These are phyloP conservation scores for Orthosia gothica DNA, from an alignment of 2,888 invertebrate species.

Conservation along the genomic window DNA sequence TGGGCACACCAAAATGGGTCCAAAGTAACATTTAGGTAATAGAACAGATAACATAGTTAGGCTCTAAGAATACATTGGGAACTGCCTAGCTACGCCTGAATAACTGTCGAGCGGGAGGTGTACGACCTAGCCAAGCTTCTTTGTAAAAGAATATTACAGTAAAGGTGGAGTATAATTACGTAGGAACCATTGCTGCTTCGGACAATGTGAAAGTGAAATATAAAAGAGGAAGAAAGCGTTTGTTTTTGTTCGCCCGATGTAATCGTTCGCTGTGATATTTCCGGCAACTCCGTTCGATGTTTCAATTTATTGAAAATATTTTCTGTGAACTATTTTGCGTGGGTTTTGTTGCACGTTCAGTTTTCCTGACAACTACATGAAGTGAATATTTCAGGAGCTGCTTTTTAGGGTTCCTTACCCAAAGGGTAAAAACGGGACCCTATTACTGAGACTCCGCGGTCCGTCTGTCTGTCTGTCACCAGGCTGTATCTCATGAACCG, in stretches of 20 bases:
- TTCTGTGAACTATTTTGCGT: conserved; percentile 62
- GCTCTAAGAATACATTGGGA: conserved; percentile 49
- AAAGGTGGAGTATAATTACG: no score
- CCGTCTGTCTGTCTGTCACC: no score
- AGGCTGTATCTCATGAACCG: no score
- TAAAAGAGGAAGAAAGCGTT: no score
- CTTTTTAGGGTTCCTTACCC: no score
- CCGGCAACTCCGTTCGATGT: conserved; percentile 54
- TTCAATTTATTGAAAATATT: conserved; percentile 63
- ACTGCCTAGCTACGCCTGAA: conserved; percentile 36
- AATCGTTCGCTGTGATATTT: conserved; percentile 61
- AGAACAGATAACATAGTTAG: conserved; percentile 31
- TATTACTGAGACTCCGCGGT: no score
- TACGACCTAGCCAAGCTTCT: conserved; percentile 16
- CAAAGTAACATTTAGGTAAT: conserved; percentile 32
- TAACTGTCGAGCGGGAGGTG: conserved; percentile 55
- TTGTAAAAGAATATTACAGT: conserved; percentile 43
- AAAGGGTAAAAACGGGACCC: no score
- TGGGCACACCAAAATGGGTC: not conserved
- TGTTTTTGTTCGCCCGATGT: not conserved
- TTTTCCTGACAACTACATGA: conserved; percentile 46
- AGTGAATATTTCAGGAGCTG: conserved; percentile 28
- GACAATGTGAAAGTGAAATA: no score
- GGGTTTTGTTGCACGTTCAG: no score
- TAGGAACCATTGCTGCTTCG: no score